Conservation (phyloP, 2,888 invertebrate genomes). For the Anaspis maculata region DNA sequence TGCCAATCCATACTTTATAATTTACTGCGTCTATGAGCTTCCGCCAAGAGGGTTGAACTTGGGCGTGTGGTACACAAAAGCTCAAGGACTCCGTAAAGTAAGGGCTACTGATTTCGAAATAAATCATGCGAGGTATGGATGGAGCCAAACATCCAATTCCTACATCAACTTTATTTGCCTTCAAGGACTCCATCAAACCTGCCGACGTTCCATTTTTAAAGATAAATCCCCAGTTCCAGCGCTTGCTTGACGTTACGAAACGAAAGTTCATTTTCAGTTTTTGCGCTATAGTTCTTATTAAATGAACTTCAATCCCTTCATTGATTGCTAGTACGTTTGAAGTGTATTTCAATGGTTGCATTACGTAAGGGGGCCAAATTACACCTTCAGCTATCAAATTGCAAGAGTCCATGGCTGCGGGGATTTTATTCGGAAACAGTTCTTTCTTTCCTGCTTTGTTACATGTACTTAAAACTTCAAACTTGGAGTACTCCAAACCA, state of each 20-base stretch:
- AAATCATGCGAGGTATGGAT: slow-evolving; percentile 9
- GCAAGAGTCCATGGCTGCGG: slow-evolving; percentile 13
- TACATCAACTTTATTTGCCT: slow-evolving; percentile 16
- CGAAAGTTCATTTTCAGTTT: slow-evolving; percentile 13
- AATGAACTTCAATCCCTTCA: slow-evolving; percentile 17
- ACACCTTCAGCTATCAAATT: slow-evolving; percentile 15
- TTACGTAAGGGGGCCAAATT: slow-evolving; percentile 19
- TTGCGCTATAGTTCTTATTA: slow-evolving; percentile 17
- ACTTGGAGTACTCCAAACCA: background rate
- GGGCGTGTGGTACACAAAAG: slow-evolving; percentile 21
- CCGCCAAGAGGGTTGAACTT: too few relatives aligned
- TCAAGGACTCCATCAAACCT: slow-evolving; percentile 16
- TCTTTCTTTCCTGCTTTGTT: too few relatives aligned
- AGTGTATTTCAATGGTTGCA: slow-evolving; percentile 7
- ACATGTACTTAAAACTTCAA: background rate
- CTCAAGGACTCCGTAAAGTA: slow-evolving; percentile 16
- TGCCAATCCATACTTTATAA: too few relatives aligned
- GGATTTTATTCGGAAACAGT: slow-evolving; percentile 16
- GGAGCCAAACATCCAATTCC: slow-evolving; percentile 16
- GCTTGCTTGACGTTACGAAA: slow-evolving; percentile 15
- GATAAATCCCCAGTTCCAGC: slow-evolving; percentile 17
- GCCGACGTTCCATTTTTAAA: slow-evolving; percentile 16
- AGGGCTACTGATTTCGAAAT: slow-evolving; percentile 14
- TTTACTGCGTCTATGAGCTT: too few relatives aligned
- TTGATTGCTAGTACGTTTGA: slow-evolving; percentile 13